phyloP scores from a whole-genome alignment of 1,140 invertebrate species.

The Drosophila yakuba region DNA sequence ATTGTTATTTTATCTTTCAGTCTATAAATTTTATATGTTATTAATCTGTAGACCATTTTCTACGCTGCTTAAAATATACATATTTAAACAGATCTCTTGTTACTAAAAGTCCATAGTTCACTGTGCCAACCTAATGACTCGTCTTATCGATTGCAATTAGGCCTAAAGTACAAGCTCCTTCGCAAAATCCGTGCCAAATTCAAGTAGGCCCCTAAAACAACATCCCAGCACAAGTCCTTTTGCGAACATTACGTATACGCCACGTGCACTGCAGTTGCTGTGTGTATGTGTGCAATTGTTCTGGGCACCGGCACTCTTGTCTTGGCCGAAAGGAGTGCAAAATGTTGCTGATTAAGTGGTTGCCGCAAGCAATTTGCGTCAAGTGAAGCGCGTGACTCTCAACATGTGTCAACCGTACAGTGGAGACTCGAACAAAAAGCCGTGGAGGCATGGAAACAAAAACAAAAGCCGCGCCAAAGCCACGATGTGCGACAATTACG shows the following conservation, averaged over 20 bases:
- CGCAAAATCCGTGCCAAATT: slow-evolving; percentile 25
- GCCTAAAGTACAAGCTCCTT: slow-evolving; percentile 3
- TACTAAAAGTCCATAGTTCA: not conserved
- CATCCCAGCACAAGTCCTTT: not conserved
- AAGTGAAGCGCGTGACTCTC: slow-evolving; percentile 69
- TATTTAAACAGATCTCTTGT: too few species aligned
- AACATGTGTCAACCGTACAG: slow-evolving; percentile 57
- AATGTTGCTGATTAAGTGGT: slow-evolving; percentile 76
- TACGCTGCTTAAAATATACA: too few species aligned
- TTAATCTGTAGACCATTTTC: too few species aligned
- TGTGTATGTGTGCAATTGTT: slow-evolving; percentile 3
- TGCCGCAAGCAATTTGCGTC: slow-evolving; percentile 75
- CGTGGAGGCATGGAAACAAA: slow-evolving; percentile 11
- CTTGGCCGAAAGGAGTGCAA: slow-evolving; percentile 45
- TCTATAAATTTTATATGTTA: too few species aligned
- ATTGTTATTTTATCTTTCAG: not conserved
- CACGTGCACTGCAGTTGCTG: slow-evolving; percentile 2
- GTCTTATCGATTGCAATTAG: slow-evolving; percentile 22
- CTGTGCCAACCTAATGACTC: slow-evolving; percentile 7
- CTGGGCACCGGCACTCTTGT: slow-evolving; percentile 9
- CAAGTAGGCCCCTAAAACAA: slow-evolving; percentile 7
- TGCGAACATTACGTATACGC: slow-evolving; percentile 40
- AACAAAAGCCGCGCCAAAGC: slow-evolving; percentile 60
- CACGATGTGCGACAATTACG: slow-evolving; percentile 74
- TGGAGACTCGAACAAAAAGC: slow-evolving; percentile 27